phyloP scores from a whole-genome alignment of 37 sponge, comb jelly and placozoan species.

The Chondrilla cf. caribensis region DNA sequence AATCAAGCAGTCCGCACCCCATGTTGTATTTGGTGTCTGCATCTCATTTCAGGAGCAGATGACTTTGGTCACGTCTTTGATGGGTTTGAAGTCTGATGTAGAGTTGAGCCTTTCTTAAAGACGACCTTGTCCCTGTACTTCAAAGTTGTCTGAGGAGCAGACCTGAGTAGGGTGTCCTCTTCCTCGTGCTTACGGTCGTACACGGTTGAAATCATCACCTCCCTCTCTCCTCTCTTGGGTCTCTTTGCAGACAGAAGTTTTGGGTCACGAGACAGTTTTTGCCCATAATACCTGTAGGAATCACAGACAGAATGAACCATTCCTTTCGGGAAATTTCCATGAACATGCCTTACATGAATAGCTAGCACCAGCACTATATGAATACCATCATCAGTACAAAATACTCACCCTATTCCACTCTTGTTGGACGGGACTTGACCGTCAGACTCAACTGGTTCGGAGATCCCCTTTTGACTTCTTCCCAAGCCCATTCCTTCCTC shows the following conservation, averaged over 20 bases:
- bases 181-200: constrained; percentile 60
- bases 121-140: constrained; percentile 48
- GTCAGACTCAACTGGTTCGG: constrained; percentile 70
- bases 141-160: constrained; percentile 44
- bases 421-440: constrained; percentile 74
- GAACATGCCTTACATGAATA: not conserved
- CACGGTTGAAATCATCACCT: constrained; percentile 67
- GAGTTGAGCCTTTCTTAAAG: not conserved
- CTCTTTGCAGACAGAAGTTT: constrained; percentile 22
- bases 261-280: constrained; percentile 32
- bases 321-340: not conserved
- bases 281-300: constrained; percentile 66
- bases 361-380: not conserved
- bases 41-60: too few relatives aligned
- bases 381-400: not conserved
- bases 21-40: too few relatives aligned
- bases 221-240: constrained; percentile 27
- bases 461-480: constrained; percentile 30
- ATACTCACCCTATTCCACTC: constrained; percentile 82
- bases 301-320: not conserved
- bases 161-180: constrained; percentile 34
- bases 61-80: too few relatives aligned
- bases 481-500: constrained; percentile 81
- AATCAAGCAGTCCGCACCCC: too few relatives aligned
- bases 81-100: too few relatives aligned